Conservation (phyloP, 2,888 invertebrate species). For the Oxytorus armatus region DNA sequence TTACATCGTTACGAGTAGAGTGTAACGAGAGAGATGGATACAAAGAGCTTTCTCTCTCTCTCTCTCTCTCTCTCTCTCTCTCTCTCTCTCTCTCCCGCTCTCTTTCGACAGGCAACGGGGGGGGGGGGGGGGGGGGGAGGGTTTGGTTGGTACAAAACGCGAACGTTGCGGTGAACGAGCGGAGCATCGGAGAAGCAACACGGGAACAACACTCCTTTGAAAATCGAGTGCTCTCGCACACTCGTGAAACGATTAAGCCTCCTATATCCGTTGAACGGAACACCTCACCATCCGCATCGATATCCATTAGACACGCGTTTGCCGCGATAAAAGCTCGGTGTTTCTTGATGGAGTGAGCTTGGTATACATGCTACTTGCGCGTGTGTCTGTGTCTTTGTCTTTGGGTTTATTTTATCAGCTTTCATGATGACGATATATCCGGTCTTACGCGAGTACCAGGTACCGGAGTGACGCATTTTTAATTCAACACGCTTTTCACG, state of each 20-base stretch:
- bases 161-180: conserved; percentile 58
- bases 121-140: too few relatives aligned
- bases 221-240: conserved; percentile 60
- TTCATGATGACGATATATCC: conserved; percentile 13
- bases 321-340: conserved; percentile 39
- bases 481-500: conserved; percentile 25
- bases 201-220: conserved; percentile 60
- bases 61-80: not conserved
- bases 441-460: not conserved
- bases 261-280: conserved; percentile 38
- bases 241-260: conserved; percentile 58
- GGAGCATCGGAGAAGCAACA: conserved; percentile 52
- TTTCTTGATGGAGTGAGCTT: conserved; percentile 33
- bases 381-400: not conserved
- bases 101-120: conserved; percentile 7
- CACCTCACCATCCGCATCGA: conserved; percentile 64
- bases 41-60: conserved; percentile 15
- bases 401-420: conserved; percentile 39
- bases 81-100: too few relatives aligned
- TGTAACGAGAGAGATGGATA: conserved; percentile 35
- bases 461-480: conserved; percentile 53
- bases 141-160: conserved; percentile 51
- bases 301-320: conserved; percentile 66
- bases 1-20: conserved; percentile 73
- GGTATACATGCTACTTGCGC: not conserved